Evolutionary conservation across 2,797 vertebrate genomes (phyloP), one percentile per base, ranked within the genome.

Genomic region (Mastacembelus armatus): DNA sequence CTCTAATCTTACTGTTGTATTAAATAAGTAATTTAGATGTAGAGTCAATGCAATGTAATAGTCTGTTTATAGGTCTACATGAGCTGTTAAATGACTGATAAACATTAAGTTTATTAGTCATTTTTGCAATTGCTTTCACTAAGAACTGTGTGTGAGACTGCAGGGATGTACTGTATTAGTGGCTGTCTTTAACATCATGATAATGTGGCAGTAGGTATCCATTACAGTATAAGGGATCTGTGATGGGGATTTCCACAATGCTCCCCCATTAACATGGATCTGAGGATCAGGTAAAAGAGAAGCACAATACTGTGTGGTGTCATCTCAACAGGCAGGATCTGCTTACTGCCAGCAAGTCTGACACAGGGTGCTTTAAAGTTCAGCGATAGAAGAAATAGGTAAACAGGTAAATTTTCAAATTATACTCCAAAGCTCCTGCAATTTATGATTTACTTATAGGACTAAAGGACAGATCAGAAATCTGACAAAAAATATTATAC

Each of bases 221-320:
- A 16, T 85, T 75, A 85, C 85, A 54, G 67, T 52, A 42, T 30
- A 16, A 38, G 40, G 51, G 77, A 84, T 86, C 72, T 50, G 21
- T 85, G 85, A 85, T 40, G 89, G 91, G 91, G 83, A 85, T 91
- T 92, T 92, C 89, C 91, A 89, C 49, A 74, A 21, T 52, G 27
- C 11, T 7, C 66, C 52, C 65, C 73, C 58, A 50, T 60, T 87
- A 86, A 86, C 73, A 79, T 69, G 50, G 69, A 86, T 83, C 69
- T 48, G 51, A 70, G 66, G 76, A 71, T 85, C 70, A 70, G 68
- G 74, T 83, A 59, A 83, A 82, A 70, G 56, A 58, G 50, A 71
- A 39, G 68, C 68, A 22, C 8, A 66, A 78, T 52, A 77, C 77
- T 33, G 71, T 66, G 66, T 82, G 69, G 63, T 88, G 77, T 89